Evolutionary conservation across 2,113 vertebrate species (phyloP), one percentile per base, ranked within the genome.

Genomic region (Pachyramphus minor): DNA sequence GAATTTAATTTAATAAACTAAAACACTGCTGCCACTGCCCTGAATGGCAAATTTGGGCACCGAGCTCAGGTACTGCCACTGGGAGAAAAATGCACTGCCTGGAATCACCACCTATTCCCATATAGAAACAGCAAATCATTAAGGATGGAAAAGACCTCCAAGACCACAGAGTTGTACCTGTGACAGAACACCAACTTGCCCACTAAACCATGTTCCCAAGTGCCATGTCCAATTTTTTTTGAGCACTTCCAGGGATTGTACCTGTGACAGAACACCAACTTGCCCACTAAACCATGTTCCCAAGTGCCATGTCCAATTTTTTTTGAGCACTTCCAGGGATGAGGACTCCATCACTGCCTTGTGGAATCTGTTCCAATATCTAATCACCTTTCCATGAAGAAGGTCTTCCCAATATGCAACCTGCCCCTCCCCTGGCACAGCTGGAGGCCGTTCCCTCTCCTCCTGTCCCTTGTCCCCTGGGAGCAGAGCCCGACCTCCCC

Each of bases 341-440:
- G 42, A 17, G 13, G 0, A 56, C 20, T 25, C n/a, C n/a, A 63
- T 2, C 9, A 9, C 12, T 13, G 24, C 66, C 20, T 24, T 47
- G 56, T 49, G 13, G 2, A 79, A 75, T n/a, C 49, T 13, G 15
- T 62, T 5, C 33, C 45, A 39, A 23, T 5, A 27, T 14, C 19
- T 45, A 9, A 60, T 3, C 7, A 23, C 0, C 39, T 25, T 60
- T 44, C 14, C 55, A 69, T 5, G 33, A 0, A 37, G 14, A 52
- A 86, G 44, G 35, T 44, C 37, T 39, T 86, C 17, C 84, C 21
- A 12, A 5, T 76, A 27, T 3, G 53, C 62, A 20, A 13, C 1
- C 52, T 76, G 71, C 41, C 19, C 83, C 60, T 86, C 11, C 30
- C 72, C 62, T 59, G 60, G 71, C 69, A 3, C 82, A 85, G 50